Conservation (phyloP, 2,797 vertebrate genomes). For the Hydrophis major region DNA sequence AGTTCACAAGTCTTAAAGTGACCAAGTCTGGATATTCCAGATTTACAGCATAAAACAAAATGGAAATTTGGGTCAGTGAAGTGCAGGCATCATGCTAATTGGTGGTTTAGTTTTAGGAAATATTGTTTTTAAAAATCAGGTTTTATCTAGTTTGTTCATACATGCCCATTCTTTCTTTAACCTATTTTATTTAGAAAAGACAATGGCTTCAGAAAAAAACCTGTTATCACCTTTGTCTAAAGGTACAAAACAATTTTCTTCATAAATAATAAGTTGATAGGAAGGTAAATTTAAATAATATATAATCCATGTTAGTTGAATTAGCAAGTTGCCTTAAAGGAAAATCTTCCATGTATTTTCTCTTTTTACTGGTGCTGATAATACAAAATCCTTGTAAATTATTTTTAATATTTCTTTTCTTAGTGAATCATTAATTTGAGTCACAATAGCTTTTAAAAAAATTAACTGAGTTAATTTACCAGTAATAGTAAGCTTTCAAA, state of each 20-base stretch:
- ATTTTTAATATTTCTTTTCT: conserved; percentile 56
- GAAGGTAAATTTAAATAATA: conserved; percentile 28
- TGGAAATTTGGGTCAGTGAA: neutral
- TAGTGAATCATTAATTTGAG: conserved; percentile 46
- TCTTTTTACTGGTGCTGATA: conserved; percentile 27
- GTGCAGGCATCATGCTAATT: neutral
- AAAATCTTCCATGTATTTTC: conserved; percentile 39
- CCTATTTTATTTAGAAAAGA: neutral
- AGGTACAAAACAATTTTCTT: conserved; percentile 31
- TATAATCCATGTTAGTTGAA: conserved; percentile 41
- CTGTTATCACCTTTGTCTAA: neutral
- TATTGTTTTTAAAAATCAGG: neutral
- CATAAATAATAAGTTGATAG: conserved; percentile 1
- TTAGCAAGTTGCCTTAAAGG: conserved; percentile 48
- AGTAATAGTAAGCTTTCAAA: neutral
- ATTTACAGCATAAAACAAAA: neutral
- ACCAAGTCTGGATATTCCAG: neutral
- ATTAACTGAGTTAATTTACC: conserved; percentile 4
- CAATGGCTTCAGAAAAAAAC: neutral
- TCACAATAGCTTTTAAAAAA: neutral
- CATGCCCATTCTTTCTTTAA: neutral
- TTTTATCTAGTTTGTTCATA: accelerated
- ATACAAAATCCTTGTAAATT: conserved; percentile 53
- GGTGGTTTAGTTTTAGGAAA: neutral
- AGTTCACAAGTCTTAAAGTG: neutral